phyloP scores from a whole-genome alignment of 2,888 invertebrate genomes.

The Rhagonycha fulva region DNA sequence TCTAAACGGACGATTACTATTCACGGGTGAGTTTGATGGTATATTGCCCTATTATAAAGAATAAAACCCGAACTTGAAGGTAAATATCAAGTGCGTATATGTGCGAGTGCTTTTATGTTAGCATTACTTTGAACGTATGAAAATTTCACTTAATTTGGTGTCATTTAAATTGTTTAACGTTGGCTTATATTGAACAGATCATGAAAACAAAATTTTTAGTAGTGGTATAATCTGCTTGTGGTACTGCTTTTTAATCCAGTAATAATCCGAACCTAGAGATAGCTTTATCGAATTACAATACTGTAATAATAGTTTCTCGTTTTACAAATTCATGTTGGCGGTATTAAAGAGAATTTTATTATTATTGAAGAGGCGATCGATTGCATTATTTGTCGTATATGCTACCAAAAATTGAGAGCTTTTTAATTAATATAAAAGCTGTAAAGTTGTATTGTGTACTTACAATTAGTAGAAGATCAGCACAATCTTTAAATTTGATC shows the following conservation, averaged over 20 bases:
- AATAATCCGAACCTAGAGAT: background rate
- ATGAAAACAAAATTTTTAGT: background rate
- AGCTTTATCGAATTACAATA: background rate
- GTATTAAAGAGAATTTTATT: background rate
- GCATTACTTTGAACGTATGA: background rate
- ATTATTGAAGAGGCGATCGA: background rate
- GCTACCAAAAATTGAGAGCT: too few relatives aligned
- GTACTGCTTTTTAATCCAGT: background rate
- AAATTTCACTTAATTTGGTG: background rate
- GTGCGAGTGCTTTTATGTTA: too few relatives aligned
- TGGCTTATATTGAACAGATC: background rate
- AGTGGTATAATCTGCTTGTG: background rate
- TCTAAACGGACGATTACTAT: too few relatives aligned
- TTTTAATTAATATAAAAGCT: too few relatives aligned
- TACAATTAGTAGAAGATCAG: background rate
- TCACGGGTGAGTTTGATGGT: too few relatives aligned
- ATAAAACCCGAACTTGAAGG: too few relatives aligned
- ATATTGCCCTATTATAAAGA: too few relatives aligned
- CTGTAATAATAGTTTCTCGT: background rate
- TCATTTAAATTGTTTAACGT: background rate
- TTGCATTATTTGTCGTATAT: background rate
- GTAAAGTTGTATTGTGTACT: too few relatives aligned
- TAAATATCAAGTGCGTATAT: too few relatives aligned
- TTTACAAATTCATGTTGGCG: background rate
- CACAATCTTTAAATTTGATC: background rate